Base-by-base conservation (phyloP, 2,797 vertebrate species). In the Catostomus latipinnis region DNA sequence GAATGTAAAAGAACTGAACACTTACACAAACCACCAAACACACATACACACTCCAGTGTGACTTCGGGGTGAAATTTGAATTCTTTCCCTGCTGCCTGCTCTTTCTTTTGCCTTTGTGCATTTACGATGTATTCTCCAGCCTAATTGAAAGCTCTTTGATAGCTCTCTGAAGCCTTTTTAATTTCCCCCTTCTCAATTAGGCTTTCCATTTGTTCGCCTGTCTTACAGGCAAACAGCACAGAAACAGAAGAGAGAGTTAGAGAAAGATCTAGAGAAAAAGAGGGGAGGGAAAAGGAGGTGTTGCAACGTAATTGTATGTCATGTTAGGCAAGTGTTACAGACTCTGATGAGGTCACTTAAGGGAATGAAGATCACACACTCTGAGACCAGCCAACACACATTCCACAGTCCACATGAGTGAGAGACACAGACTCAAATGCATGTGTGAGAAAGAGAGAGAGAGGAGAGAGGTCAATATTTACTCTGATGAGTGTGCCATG, bases 61-160 rank as follows among this genome's bases (percentile, higher is more conserved):
- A 34, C 10, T 52, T 34, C 8, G 16, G 13, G 8, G 46, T 49
- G 16, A 62, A 71, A n/a, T 46, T 16, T 52, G 12, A 54, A 6
- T 34, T 60, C 34, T 14, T 22, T 66, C 70, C 16, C 53, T 66
- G 43, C 74, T 68, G 52, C 8, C 50, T 68, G 63, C 53, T 34
- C 11, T 11, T 13, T 65, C 11, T 67, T 67, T 68, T 48, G 34
- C 16, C 46, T 56, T 48, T 50, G 45, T 66, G 1, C 7, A 50
- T 71, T 53, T 71, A 10, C 69, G 83, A 46, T 78, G 80, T 50
- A 14, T 83, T 74, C 86, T 34, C 86, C 79, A 80, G 80, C 84
- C 87, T 92, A 90, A 93, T 94, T 93, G 93, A 91, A 91, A 90
- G 72, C 76, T 87, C 86, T 89, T 86, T 89, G 85, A 91, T 90